Base-by-base conservation (phyloP, 2,888 invertebrate genomes). In the Baccha elongata region DNA sequence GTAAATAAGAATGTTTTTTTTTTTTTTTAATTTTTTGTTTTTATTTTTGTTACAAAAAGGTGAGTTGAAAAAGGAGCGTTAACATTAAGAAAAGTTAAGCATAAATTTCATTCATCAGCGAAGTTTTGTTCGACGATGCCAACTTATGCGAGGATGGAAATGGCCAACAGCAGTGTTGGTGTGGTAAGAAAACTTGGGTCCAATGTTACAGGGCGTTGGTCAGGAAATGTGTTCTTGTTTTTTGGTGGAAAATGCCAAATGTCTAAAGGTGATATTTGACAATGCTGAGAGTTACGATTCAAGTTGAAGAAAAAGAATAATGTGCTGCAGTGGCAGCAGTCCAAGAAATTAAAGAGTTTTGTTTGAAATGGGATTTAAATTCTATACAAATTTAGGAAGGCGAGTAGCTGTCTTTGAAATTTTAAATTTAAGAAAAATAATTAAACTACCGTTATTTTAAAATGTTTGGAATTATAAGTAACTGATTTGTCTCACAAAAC, bases 151-250 rank as follows among this genome's bases (percentile, higher is more conserved):
- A 23, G 4, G 29, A 8, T 32, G 8, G n/a, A 32, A 8, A 8
- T 6, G 6, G 29, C 8, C 21, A 4, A 13, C 15, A 17, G 32
- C 11, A 29, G 42, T 8, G 44, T 2, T 40, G 17, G 3, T 52
- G 44, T 46, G 40, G 26, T 46, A 74, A 75, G 76, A 81, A 23
- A 76, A 72, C 40, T 76, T 64, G 64, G 67, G 37, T 48, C 1
- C 55, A 68, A 44, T 78, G 78, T 72, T 62, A 13, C 26, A 62
- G 78, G 78, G 83, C 78, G 83, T 83, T 83, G 83, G 78, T 72
- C 72, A 83, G 78, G 72, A 83, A 83, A 68, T 32, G 44, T 55
- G 53, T 62, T 58, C 42, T 29, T 42, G 7, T 50, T 44, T 40
- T 62, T 74, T 53, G 64, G 58, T 23, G 40, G 58, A 58, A 37